Base-by-base conservation (phyloP, 2,888 invertebrate genomes). In the Tetragonula carbonaria region DNA sequence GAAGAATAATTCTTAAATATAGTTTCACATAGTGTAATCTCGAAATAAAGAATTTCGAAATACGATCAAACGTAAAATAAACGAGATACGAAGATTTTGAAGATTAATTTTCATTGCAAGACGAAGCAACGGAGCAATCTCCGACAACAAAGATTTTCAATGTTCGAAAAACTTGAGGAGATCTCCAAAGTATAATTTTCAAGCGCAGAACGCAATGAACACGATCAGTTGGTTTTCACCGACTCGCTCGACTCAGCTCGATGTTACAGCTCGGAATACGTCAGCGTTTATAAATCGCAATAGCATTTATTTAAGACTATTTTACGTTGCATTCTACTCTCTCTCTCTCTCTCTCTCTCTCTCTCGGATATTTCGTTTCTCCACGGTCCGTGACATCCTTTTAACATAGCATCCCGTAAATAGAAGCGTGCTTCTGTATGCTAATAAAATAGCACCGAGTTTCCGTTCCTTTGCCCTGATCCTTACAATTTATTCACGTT, bases 401-500 rank as follows among this genome's bases (percentile, higher is more conserved):
- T 28, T 28, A 62, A 63, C 73, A 14, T 21, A n/a, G 14, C 73
- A 21, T 14, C 28, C 62, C 28, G 21, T 50, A 74, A 74, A 74
- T 63, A 74, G 33, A 63, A 63, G 8, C 38, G 33, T 23, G 28
- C 51, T 28, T n/a, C 50, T 45, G 18, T 45, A 59, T 72, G 74
- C 74, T 74, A 74, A 74, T 65, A 53, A 51, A 65, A 65, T 38
- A 51, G n/a, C 73, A 21, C 14, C 0, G 5, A 38, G 23, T 63
- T 65, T 74, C 51, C 73, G 50, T 62, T 62, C 45, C 73, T 50
- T 38, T 45, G 23, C 73, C 3, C 28, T 28, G 72, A 72, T 59
- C 23, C 23, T 59, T 45, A n/a, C 16, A 23, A 59, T 50, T 73
- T 73, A 62, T 73, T 45, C 50, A 21, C 73, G 23, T 59, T 28